A percentile compares a stretch with the other conserved stretches of the same genome.
These are phyloP conservation scores for Galerucella pusilla DNA, from an alignment of 2,888 invertebrate species.

Conservation along the genomic window DNA sequence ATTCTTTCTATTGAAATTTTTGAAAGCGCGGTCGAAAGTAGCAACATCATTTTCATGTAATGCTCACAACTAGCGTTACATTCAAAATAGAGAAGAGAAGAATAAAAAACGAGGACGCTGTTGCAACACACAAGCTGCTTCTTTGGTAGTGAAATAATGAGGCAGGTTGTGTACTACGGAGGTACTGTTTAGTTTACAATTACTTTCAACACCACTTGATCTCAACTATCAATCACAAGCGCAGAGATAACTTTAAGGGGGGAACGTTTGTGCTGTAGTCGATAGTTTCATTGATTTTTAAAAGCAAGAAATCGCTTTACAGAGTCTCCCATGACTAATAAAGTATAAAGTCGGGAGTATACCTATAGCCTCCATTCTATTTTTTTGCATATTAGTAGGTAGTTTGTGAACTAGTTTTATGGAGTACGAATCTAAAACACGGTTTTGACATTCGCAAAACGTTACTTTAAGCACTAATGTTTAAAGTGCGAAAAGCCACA, in stretches of 20 bases:
- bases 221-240: conserved; percentile 2
- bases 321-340: no score
- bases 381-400: no score
- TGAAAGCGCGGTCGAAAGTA: conserved; percentile 13
- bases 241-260: not conserved
- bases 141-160: conserved; percentile 15
- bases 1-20: conserved; percentile 24
- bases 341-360: no score
- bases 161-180: conserved; percentile 1
- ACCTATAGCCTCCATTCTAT: no score
- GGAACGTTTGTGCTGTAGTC: not conserved
- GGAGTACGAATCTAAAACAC: no score
- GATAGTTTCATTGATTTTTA: not conserved
- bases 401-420: no score
- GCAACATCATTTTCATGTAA: not conserved
- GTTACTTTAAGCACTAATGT: no score
- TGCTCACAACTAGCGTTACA: conserved; percentile 12
- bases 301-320: not conserved
- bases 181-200: conserved; percentile 2
- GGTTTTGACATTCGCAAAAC: no score
- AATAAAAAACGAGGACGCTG: conserved; percentile 7
- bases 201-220: conserved; percentile 9
- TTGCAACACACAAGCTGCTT: conserved; percentile 9
- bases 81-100: conserved; percentile 11
- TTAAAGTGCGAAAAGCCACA: no score